Evolutionary conservation across 2,797 vertebrate genomes (phyloP).

Genomic region (Pitangus sulphuratus): DNA sequence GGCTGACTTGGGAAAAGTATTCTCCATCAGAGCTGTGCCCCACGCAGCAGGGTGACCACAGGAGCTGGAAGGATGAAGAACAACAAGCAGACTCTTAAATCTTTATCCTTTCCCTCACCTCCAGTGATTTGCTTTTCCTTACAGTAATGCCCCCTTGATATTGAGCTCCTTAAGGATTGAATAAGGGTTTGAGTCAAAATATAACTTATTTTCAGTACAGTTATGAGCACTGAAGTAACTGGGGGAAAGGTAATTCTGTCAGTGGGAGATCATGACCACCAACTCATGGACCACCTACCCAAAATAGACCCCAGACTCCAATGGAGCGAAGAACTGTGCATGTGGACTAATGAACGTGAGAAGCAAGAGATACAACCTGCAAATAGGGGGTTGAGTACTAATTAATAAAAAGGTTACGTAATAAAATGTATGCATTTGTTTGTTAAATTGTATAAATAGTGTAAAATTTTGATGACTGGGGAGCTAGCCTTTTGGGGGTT

Average conservation of each 20-base stretch:
- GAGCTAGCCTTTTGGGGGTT: not conserved
- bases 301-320: not conserved
- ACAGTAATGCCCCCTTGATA: not conserved
- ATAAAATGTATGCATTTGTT: not conserved
- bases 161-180: rapidly evolving
- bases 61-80: not conserved
- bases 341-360: not conserved
- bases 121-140: not conserved
- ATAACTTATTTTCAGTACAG: not conserved
- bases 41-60: rapidly evolving
- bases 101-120: not conserved
- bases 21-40: rapidly evolving
- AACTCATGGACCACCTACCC: not conserved
- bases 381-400: not conserved
- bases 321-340: not conserved
- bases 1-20: rapidly evolving
- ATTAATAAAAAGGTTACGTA: not conserved
- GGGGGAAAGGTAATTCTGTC: not conserved
- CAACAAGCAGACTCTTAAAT: not conserved
- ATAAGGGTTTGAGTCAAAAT: not conserved
- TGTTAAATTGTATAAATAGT: not conserved
- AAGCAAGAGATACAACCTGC: not conserved
- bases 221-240: not conserved
- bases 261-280: not conserved
- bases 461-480: not conserved